phyloP scores from a whole-genome alignment of 23 tunicate genomes.

The Botrylloides violaceus region DNA sequence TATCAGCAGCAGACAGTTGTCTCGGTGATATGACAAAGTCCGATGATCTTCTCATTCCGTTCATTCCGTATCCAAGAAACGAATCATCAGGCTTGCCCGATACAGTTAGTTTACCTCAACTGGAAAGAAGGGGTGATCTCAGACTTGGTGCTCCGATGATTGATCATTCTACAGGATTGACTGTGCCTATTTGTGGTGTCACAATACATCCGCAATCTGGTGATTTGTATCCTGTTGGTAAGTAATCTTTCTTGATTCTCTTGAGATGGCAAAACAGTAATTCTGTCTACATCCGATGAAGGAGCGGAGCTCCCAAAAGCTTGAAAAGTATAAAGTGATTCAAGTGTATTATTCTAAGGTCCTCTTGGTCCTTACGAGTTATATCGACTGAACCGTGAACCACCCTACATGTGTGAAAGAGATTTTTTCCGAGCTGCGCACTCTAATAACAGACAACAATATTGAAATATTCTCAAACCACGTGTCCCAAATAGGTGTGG shows the following conservation, averaged over 20 bases:
- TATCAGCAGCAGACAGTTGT: constrained; percentile 54
- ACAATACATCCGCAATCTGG: constrained; percentile 89
- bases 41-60: constrained; percentile 72
- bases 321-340: too few relatives aligned
- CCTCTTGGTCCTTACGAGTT: too few relatives aligned
- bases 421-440: too few relatives aligned
- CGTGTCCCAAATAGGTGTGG: too few relatives aligned
- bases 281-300: neutral
- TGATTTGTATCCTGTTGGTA: constrained; percentile 72
- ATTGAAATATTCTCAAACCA: too few relatives aligned
- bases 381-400: too few relatives aligned
- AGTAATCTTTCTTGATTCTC: neutral
- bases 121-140: constrained; percentile 54
- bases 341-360: too few relatives aligned
- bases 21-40: constrained; percentile 29
- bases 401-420: too few relatives aligned
- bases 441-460: too few relatives aligned
- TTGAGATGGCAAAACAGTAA: too few relatives aligned
- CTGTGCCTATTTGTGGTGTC: constrained; percentile 86
- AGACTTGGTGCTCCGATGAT: constrained; percentile 65
- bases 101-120: constrained; percentile 20
- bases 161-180: constrained; percentile 74
- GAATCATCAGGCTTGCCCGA: constrained; percentile 28
- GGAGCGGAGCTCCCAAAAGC: too few relatives aligned
- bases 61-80: constrained; percentile 70